Percentiles rank a stretch among this genome's conserved stretches.
phyloP scores from a whole-genome alignment of 2,797 vertebrate species.

The Coregonus sp. region DNA sequence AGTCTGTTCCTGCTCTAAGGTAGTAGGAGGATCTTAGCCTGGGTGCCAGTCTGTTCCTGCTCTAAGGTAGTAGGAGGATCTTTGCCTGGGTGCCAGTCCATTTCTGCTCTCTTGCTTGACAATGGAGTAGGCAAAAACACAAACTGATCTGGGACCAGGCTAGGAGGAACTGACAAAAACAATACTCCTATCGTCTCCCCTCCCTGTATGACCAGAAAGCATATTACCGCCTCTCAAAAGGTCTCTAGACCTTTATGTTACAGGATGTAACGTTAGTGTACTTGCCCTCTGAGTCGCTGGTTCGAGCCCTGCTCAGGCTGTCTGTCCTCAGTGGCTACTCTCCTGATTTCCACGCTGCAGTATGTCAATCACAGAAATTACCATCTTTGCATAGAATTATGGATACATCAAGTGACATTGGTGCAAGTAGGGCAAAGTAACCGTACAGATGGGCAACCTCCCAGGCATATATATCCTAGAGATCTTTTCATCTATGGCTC shows the following conservation, averaged over 20 bases:
- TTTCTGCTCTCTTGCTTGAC: no score
- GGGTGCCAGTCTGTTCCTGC: no score
- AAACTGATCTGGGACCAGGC: no score
- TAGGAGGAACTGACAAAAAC: neutral
- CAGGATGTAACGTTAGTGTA: neutral
- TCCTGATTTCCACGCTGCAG: neutral
- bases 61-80: no score
- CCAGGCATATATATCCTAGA: neutral
- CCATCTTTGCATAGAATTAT: neutral
- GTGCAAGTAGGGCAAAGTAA: neutral
- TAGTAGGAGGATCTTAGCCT: no score
- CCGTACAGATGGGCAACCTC: neutral
- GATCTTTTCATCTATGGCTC: neutral
- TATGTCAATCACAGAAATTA: neutral
- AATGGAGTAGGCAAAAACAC: no score
- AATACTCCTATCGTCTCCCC: neutral
- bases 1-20: no score
- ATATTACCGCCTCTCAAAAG: neutral
- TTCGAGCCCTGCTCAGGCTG: constrained; percentile 5
- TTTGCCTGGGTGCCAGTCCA: no score
- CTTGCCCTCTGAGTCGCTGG: constrained; percentile 8
- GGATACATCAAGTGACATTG: neutral
- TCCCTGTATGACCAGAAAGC: neutral
- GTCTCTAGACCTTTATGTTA: neutral
- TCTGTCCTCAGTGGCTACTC: neutral